Conservation (phyloP, 1,140 invertebrate species). For the Drosophila nigrodunni region DNA sequence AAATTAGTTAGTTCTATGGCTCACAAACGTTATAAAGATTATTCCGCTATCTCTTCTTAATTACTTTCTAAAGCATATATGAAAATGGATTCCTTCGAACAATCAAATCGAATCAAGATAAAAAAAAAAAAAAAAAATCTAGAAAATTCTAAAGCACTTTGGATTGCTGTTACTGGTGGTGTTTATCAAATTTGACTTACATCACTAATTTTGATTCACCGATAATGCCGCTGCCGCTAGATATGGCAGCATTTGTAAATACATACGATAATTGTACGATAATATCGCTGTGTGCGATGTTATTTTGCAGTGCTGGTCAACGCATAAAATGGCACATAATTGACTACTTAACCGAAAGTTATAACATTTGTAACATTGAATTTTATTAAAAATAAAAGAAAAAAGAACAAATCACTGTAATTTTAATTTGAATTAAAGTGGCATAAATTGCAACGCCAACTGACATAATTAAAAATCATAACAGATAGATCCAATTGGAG, state of each 20-base stretch:
- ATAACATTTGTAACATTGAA: not conserved
- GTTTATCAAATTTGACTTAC: too few species aligned
- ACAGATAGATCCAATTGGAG: not conserved
- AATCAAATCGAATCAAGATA: too few species aligned
- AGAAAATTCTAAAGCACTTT: too few species aligned
- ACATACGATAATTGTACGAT: constrained; percentile 21
- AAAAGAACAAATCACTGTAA: not conserved
- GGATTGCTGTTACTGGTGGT: too few species aligned
- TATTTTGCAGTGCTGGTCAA: constrained; percentile 10
- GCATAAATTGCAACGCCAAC: constrained; percentile 15
- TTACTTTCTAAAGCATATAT: too few species aligned
- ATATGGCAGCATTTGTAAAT: constrained; percentile 18
- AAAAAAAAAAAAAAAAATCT: too few species aligned
- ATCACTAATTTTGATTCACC: constrained; percentile 43
- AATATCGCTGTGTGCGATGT: constrained; percentile 26
- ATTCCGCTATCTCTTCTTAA: too few species aligned
- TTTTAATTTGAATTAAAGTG: not conserved
- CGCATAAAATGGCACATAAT: constrained; percentile 2
- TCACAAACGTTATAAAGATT: too few species aligned
- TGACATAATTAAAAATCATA: not conserved
- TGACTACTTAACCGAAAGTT: not conserved
- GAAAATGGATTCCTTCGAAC: too few species aligned
- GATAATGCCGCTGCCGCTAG: constrained; percentile 63
- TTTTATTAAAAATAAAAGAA: not conserved
- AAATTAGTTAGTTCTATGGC: too few species aligned